phyloP scores from a whole-genome alignment of 2,888 invertebrate species.

The Ochropleura leucogaster region DNA sequence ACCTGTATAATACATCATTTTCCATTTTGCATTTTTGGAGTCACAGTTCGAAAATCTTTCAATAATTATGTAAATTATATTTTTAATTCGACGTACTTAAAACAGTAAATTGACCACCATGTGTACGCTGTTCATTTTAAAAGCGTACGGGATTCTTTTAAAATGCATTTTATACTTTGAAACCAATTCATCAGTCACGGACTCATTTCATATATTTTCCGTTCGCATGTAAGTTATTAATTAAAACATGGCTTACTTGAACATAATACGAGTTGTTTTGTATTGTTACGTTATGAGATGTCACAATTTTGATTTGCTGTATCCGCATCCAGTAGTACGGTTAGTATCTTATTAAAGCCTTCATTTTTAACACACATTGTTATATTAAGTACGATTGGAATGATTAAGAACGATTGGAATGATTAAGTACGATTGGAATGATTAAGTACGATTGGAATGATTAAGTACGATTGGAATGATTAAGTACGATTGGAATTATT shows the following conservation, averaged over 20 bases:
- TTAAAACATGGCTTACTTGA: conserved; percentile 32
- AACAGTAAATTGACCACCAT: conserved; percentile 4
- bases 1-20: background rate
- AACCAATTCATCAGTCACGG: conserved; percentile 53
- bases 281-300: conserved; percentile 1
- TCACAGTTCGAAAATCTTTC: conserved; percentile 10
- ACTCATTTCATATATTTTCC: conserved; percentile 35
- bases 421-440: no score
- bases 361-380: no score
- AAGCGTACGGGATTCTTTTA: conserved; percentile 13
- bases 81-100: conserved; percentile 3
- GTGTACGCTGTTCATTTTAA: conserved; percentile 5
- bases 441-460: no score
- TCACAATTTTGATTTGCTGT: conserved; percentile 13
- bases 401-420: no score
- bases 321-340: background rate
- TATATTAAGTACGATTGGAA: no score
- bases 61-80: background rate
- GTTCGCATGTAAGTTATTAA: conserved; percentile 34
- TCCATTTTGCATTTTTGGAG: background rate
- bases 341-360: no score
- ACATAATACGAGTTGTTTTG: conserved; percentile 3
- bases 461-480: no score
- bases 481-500: no score
- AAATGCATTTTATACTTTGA: conserved; percentile 27